These are phyloP conservation scores for Gadus chalcogrammus DNA, from an alignment of 2,113 vertebrate species.

Conservation along the genomic window DNA sequence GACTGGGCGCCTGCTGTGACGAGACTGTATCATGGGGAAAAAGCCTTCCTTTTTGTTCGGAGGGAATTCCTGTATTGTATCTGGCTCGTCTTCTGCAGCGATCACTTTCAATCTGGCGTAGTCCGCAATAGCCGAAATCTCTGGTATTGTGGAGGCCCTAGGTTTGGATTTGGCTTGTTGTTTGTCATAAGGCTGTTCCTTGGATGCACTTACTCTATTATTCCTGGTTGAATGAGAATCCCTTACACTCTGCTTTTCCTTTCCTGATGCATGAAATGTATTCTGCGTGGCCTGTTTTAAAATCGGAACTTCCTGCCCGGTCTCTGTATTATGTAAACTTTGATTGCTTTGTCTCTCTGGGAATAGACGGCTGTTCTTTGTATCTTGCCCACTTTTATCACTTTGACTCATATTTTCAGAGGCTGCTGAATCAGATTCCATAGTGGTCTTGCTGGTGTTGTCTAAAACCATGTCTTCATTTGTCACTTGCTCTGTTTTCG, in stretches of 20 bases:
- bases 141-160: constrained; percentile 53
- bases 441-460: constrained; percentile 29
- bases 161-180: constrained; percentile 48
- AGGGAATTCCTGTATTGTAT: constrained; percentile 51
- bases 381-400: constrained; percentile 30
- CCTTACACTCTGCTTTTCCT: constrained; percentile 29
- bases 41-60: constrained; percentile 67
- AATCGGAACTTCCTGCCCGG: constrained; percentile 20
- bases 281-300: constrained; percentile 33
- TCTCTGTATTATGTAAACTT: constrained; percentile 16
- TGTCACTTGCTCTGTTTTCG: constrained; percentile 14
- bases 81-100: constrained; percentile 52
- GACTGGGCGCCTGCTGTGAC: constrained; percentile 58
- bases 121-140: constrained; percentile 67
- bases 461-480: constrained; percentile 28
- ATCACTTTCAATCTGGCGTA: constrained; percentile 71
- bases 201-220: background rate
- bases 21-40: constrained; percentile 62
- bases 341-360: constrained; percentile 21
- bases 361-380: constrained; percentile 31
- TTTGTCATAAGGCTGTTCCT: constrained; percentile 17
- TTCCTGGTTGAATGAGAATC: constrained; percentile 13
- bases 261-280: constrained; percentile 20
- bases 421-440: constrained; percentile 21
- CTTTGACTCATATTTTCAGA: constrained; percentile 26